A percentile compares a stretch with the other conserved stretches of the same genome.
phyloP scores from a whole-genome alignment of 2,113 vertebrate genomes.

The Odontesthes bonariensis region DNA sequence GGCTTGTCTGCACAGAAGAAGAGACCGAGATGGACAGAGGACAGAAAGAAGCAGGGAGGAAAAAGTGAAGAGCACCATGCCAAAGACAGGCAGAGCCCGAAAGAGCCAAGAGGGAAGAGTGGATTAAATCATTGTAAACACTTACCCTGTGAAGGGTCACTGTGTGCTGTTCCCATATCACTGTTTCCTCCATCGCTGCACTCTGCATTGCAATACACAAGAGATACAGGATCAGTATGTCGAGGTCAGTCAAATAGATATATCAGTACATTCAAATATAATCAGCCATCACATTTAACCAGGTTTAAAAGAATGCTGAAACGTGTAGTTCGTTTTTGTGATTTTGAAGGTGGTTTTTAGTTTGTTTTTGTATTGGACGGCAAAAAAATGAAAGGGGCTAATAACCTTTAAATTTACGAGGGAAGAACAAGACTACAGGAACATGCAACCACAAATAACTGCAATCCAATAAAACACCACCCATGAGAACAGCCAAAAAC shows the following conservation, averaged over 20 bases:
- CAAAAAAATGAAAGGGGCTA: too few species aligned
- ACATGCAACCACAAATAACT: too few species aligned
- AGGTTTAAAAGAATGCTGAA: neutral
- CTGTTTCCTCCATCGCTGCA: conserved; percentile 98
- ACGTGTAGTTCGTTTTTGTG: neutral
- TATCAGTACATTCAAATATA: neutral
- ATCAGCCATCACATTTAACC: neutral
- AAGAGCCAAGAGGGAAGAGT: conserved; percentile 32
- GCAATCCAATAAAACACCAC: too few species aligned
- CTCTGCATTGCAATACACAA: conserved; percentile 83
- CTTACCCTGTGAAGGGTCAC: conserved; percentile 99
- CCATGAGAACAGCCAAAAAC: neutral
- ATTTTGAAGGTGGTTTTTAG: too few species aligned
- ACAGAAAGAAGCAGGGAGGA: conserved; percentile 40
- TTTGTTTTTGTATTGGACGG: too few species aligned
- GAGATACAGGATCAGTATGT: conserved; percentile 22
- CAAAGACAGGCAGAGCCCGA: conserved; percentile 38
- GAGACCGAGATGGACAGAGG: conserved; percentile 37
- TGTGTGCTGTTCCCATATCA: conserved; percentile 99
- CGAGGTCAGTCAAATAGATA: neutral
- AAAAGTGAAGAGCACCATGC: conserved; percentile 37
- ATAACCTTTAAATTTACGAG: too few species aligned
- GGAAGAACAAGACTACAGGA: neutral
- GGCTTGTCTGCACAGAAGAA: conserved; percentile 39
- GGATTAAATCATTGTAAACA: conserved; percentile 53